Conservation (phyloP, 2,797 vertebrate species). For the Micropoecilia bifurca region DNA sequence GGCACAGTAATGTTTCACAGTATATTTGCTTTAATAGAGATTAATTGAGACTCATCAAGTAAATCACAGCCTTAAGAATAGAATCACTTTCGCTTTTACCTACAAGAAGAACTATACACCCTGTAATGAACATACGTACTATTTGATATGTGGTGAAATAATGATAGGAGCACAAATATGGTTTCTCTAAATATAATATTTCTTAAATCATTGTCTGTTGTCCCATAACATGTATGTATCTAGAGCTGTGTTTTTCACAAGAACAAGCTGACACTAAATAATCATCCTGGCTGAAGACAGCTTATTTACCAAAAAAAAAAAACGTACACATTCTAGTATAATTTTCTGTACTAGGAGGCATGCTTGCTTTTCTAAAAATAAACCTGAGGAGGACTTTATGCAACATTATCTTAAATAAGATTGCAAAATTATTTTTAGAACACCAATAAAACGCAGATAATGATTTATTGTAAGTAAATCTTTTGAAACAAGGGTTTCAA, state of each 20-base stretch:
- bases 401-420: not conserved
- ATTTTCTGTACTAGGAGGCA: not conserved
- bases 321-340: not conserved
- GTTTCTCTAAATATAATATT: not conserved
- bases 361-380: not conserved
- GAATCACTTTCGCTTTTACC: not conserved
- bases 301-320: not conserved
- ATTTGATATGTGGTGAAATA: not conserved
- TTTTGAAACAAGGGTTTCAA: not conserved
- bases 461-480: not conserved
- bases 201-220: not conserved
- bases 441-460: not conserved
- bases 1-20: not conserved
- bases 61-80: too few relatives aligned
- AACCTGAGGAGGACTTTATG: not conserved
- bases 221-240: not conserved
- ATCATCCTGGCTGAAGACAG: not conserved
- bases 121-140: not conserved
- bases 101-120: not conserved
- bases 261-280: not conserved
- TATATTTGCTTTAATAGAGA: not conserved
- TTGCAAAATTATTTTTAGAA: not conserved
- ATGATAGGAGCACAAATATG: not conserved
- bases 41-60: not conserved
- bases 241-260: not conserved